Evolutionary conservation across 2,797 vertebrate species (phyloP).

Genomic region (Lateolabrax maculatus): DNA sequence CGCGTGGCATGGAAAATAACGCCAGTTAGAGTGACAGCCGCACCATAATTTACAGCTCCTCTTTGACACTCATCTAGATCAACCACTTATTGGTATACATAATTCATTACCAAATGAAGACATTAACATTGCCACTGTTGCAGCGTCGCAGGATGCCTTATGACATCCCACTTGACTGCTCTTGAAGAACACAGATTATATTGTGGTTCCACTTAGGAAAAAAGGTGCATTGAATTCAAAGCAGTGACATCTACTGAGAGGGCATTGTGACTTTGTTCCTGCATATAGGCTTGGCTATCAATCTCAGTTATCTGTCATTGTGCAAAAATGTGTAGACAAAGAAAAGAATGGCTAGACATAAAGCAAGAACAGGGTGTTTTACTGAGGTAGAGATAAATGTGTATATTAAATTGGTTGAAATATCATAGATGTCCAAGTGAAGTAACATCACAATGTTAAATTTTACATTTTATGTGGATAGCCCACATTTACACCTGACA

Average conservation of each 20-base stretch:
- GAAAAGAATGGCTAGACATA: not conserved
- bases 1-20: conserved; percentile 36
- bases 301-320: conserved; percentile 1
- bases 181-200: conserved; percentile 47
- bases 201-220: conserved; percentile 36
- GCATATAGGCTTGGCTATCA: not conserved
- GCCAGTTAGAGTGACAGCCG: conserved; percentile 48
- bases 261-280: conserved; percentile 37
- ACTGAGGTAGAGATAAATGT: not conserved
- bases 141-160: conserved; percentile 15
- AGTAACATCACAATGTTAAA: not conserved
- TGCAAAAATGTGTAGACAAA: not conserved
- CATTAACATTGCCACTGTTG: conserved; percentile 44
- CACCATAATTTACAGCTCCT: conserved; percentile 51
- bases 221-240: conserved; percentile 34
- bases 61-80: conserved; percentile 65
- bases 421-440: not conserved
- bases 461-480: not conserved
- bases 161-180: conserved; percentile 58
- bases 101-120: conserved; percentile 63
- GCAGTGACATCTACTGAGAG: conserved; percentile 19
- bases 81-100: conserved; percentile 69
- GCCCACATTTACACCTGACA: conserved; percentile 1
- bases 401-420: not conserved
- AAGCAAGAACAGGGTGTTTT: not conserved